A percentile compares a stretch with the other conserved stretches of the same genome.
Evolutionary conservation across 2,113 vertebrate genomes (phyloP).

Genomic region (Sitta europaea): DNA sequence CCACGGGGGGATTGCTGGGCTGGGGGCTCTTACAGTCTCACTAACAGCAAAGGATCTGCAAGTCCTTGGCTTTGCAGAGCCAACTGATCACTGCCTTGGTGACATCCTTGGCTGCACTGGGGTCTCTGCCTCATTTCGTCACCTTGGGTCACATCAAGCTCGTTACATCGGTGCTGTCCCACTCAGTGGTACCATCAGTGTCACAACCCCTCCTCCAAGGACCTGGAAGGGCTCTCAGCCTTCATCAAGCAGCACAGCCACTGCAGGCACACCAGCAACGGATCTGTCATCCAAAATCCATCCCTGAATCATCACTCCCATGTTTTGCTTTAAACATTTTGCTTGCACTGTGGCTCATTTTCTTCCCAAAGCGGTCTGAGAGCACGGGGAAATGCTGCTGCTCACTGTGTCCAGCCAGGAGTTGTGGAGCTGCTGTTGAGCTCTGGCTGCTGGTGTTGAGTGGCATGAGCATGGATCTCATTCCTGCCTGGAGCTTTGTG

Average conservation of each 20-base stretch:
- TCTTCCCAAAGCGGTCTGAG: background rate
- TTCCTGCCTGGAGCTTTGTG: background rate
- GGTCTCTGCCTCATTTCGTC: background rate
- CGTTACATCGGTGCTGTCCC: background rate
- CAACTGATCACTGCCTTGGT: background rate
- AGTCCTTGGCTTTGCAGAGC: background rate
- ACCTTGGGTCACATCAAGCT: background rate
- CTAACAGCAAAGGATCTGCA: background rate
- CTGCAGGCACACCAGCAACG: background rate
- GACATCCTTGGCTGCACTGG: background rate
- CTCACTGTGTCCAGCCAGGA: background rate
- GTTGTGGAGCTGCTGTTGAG: background rate
- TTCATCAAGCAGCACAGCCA: background rate
- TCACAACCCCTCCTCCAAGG: background rate
- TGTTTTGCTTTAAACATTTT: background rate
- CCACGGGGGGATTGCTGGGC: background rate
- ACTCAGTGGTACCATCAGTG: background rate
- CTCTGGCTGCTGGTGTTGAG: background rate
- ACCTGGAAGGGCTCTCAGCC: background rate
- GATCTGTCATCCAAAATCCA: background rate
- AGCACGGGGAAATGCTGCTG: background rate
- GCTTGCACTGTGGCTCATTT: background rate
- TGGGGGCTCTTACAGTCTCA: background rate
- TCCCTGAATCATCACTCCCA: background rate
- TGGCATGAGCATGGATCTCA: background rate